phyloP scores from a whole-genome alignment of 1,140 invertebrate genomes.

The Cheumatopsyche charites region DNA sequence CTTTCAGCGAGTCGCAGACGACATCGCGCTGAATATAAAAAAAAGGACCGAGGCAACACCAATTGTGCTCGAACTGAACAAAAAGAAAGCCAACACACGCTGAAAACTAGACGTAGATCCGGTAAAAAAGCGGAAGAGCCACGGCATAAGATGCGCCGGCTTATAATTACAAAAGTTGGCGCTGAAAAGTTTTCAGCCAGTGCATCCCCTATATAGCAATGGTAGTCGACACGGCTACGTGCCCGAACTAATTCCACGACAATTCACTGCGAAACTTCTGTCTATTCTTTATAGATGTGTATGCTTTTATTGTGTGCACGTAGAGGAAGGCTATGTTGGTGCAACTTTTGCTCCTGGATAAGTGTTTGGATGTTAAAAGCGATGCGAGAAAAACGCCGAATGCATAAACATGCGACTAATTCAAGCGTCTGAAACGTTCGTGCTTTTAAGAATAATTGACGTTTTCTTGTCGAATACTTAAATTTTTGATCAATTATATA shows the following conservation, averaged over 20 bases:
- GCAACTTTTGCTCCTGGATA: constrained; percentile 29
- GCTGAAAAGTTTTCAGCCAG: constrained; percentile 2
- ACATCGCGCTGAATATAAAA: constrained; percentile 10
- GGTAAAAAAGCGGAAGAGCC: constrained; percentile 24
- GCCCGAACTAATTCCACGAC: constrained; percentile 33
- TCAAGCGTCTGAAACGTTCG: constrained; percentile 6
- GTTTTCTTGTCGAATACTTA: too few relatives aligned
- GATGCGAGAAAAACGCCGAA: neutral
- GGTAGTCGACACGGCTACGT: constrained; percentile 15
- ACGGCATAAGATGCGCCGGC: constrained; percentile 37
- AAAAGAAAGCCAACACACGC: constrained; percentile 18
- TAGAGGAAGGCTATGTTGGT: neutral
- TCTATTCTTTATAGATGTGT: too few relatives aligned
- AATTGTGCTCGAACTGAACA: constrained; percentile 26
- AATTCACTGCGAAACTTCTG: constrained; percentile 4
- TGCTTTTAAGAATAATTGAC: too few relatives aligned
- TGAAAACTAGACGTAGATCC: constrained; percentile 16
- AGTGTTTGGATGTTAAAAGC: neutral
- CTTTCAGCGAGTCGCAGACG: constrained; percentile 37
- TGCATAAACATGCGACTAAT: constrained; percentile 20
- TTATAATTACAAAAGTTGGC: constrained; percentile 46
- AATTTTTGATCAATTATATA: too few relatives aligned
- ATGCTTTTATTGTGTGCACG: neutral
- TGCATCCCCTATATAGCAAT: too few relatives aligned
- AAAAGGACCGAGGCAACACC: constrained; percentile 9